Evolutionary conservation across 2,113 vertebrate genomes (phyloP).

Genomic region (Orycteropus afer): DNA sequence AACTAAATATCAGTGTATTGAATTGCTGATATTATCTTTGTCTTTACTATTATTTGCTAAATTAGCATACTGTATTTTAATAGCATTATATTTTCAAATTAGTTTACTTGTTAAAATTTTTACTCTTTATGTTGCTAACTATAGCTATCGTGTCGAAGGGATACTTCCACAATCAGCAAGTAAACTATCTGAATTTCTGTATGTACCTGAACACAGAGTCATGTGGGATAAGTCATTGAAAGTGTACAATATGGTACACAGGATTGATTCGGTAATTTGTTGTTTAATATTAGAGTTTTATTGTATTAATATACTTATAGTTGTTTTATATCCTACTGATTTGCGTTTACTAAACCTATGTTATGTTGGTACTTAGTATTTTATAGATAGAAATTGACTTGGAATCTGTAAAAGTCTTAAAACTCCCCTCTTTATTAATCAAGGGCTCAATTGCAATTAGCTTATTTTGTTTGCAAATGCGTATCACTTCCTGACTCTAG

Average conservation of each 20-base stretch:
- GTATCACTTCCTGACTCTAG: neutral
- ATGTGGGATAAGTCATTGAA: conserved; percentile 85
- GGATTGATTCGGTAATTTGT: conserved; percentile 80
- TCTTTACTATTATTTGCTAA: conserved; percentile 22
- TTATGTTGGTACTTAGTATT: neutral
- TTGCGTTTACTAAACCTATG: conserved; percentile 28
- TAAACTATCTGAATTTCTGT: conserved; percentile 84
- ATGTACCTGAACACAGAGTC: conserved; percentile 78
- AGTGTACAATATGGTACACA: conserved; percentile 78
- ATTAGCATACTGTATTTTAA: neutral
- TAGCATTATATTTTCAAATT: neutral
- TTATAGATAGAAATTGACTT: conserved; percentile 17
- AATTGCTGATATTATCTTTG: neutral
- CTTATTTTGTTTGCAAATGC: conserved; percentile 20
- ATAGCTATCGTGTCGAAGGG: conserved; percentile 84
- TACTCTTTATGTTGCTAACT: conserved; percentile 54
- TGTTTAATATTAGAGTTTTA: conserved; percentile 32
- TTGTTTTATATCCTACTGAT: neutral
- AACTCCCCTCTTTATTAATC: neutral
- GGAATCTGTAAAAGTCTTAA: conserved; percentile 53
- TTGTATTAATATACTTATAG: conserved; percentile 2
- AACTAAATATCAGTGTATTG: conserved; percentile 34
- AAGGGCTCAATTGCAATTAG: conserved; percentile 30
- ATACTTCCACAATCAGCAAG: conserved; percentile 78
- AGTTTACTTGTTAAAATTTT: neutral